Base-by-base conservation (phyloP, 2,888 invertebrate species). In the Drosophila subquinaria region DNA sequence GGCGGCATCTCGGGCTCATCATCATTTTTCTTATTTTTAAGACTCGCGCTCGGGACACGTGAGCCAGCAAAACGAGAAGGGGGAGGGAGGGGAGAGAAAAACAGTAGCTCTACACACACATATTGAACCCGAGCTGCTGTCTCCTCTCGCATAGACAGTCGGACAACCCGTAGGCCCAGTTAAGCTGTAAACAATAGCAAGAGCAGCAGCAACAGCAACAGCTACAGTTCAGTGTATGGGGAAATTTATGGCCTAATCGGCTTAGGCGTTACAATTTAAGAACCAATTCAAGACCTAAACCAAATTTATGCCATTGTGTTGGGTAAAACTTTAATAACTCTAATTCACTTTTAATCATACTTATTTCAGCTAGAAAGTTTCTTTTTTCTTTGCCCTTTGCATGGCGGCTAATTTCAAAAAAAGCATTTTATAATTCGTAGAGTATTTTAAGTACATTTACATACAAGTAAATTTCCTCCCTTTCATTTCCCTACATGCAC, bases 121-220 rank as follows among this genome's bases (percentile, higher is more conserved):
- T 30, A 17, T 45, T 17, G 43, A n/a, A 10, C 56, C 43, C 56
- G 56, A 27, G 53, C 17, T 27, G 53, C 17, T 45, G 13, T 45
- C 11, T n/a, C 11, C 13, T 35, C 13, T 45, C 11, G 13, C 23
- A 13, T 11, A 45, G 23, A n/a, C 45, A 43, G 45, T 43, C 23
- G 13, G 45, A 6, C 6, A 10, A 33, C 55, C 62, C 55, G 60
- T 79, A 75, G 65, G 61, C 79, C 59, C 77, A 70, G 75, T 68
- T 79, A 69, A 76, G 82, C 69, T 73, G 76, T 70, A 66, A 76
- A 80, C 72, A 79, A 79, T 80, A 64, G 80, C 75, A 23, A 47
- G 9, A 59, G 52, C 33, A 8, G 13, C 40, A 27, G 27, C 33
- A 8, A 17, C 40, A 27, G 27, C 23, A 0, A 23, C 23, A 23